Evolutionary conservation across 92 coral and sea anemone genomes (phyloP).

Genomic region (Siderastrea radians): DNA sequence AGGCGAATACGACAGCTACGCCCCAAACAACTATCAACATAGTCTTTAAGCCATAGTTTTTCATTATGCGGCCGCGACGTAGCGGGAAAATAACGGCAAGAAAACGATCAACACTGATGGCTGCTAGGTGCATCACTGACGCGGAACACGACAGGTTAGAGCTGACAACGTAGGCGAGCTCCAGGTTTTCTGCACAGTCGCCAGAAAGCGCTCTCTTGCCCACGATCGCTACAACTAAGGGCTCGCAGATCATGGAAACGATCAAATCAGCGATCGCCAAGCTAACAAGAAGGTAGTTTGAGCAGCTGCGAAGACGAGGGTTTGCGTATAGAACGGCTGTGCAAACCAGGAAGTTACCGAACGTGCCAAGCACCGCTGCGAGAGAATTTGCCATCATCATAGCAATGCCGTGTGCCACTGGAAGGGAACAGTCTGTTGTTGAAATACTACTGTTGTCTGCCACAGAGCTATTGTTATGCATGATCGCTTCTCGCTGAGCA

Average conservation of each 20-base stretch:
- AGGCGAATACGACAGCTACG: slow-evolving; percentile 21
- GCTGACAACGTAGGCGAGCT: slow-evolving; percentile 35
- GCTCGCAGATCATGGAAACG: slow-evolving; percentile 56
- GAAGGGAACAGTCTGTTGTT: slow-evolving; percentile 37
- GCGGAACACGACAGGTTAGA: slow-evolving; percentile 45
- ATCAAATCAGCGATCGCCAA: slow-evolving; percentile 72
- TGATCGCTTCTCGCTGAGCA: not conserved
- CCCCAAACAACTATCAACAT: slow-evolving; percentile 44
- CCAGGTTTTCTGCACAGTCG: slow-evolving; percentile 41
- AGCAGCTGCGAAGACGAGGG: slow-evolving; percentile 34
- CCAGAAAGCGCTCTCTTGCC: slow-evolving; percentile 19
- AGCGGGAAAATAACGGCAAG: slow-evolving; percentile 49
- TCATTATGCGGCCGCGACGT: slow-evolving; percentile 40
- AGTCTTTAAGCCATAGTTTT: slow-evolving; percentile 33
- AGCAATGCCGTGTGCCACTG: slow-evolving; percentile 49
- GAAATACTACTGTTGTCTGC: not conserved
- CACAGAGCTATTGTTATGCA: not conserved
- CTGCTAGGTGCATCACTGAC: slow-evolving; percentile 40
- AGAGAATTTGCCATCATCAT: slow-evolving; percentile 42
- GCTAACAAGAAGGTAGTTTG: slow-evolving; percentile 62
- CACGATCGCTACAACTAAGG: slow-evolving; percentile 46
- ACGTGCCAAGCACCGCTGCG: slow-evolving; percentile 36
- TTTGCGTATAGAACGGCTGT: slow-evolving; percentile 41
- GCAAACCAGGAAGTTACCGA: slow-evolving; percentile 62
- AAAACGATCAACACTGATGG: slow-evolving; percentile 59